A percentile compares a stretch with the other conserved stretches of the same genome.
Conservation (phyloP, 2,888 invertebrate species). For the Cryptosula pallasiana region DNA sequence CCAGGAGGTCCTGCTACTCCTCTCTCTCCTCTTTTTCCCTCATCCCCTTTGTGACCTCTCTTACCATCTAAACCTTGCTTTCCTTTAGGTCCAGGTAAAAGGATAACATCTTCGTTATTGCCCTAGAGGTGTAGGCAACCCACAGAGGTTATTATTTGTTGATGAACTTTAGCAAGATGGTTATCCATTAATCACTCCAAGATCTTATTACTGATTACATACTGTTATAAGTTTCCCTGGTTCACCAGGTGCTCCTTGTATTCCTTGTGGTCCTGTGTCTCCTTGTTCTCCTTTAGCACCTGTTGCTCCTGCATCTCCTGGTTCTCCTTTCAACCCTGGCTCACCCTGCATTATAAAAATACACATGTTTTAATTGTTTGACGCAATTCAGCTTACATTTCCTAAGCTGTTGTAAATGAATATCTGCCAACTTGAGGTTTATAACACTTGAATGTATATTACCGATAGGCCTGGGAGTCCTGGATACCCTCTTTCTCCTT, state of each 20-base stretch:
- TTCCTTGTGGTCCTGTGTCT: background rate
- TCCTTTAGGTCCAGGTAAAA: background rate
- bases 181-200: too few relatives aligned
- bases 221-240: slow-evolving; percentile 16
- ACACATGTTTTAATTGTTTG: too few relatives aligned
- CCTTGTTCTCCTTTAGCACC: background rate
- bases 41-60: background rate
- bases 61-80: slow-evolving; percentile 7
- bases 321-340: background rate
- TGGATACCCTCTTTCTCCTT: background rate
- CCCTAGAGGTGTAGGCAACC: background rate
- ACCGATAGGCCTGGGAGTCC: background rate
- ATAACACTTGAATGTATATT: too few relatives aligned
- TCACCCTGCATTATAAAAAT: too few relatives aligned
- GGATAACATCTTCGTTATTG: background rate
- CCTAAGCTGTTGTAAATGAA: too few relatives aligned
- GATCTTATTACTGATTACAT: too few relatives aligned
- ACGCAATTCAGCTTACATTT: too few relatives aligned
- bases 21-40: slow-evolving; percentile 2
- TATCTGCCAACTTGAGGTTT: too few relatives aligned
- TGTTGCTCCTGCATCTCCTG: background rate
- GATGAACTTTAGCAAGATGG: too few relatives aligned
- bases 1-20: slow-evolving; percentile 32
- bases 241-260: slow-evolving; percentile 12
- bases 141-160: too few relatives aligned